A percentile compares a stretch with the other conserved stretches of the same genome.
phyloP scores from a whole-genome alignment of 1,140 invertebrate genomes.

The Dryas iulia region DNA sequence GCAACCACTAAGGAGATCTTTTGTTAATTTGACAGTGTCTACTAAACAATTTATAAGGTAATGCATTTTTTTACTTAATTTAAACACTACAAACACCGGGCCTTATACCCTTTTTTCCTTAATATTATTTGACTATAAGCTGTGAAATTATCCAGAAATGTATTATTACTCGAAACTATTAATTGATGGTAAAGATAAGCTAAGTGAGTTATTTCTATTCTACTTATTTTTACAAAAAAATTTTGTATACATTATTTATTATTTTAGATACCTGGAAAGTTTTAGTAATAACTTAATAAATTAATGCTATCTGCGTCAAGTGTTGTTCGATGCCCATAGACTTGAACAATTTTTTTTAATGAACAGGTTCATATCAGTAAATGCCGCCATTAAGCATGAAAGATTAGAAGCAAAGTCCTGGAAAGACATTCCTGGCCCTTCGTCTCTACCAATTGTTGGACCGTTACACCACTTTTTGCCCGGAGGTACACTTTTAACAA shows the following conservation, averaged over 20 bases:
- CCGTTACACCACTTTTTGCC: constrained; percentile 49
- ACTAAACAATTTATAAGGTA: constrained; percentile 13
- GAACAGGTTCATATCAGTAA: constrained; percentile 30
- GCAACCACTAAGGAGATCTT: background rate
- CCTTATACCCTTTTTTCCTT: too few species aligned
- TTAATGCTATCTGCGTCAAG: background rate
- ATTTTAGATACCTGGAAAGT: too few species aligned
- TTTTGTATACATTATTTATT: too few species aligned
- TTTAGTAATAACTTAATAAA: background rate
- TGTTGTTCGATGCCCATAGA: too few species aligned
- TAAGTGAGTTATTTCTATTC: too few species aligned
- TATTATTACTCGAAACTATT: too few species aligned
- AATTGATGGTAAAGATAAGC: too few species aligned
- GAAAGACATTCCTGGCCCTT: constrained; percentile 58
- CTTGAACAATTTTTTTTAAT: too few species aligned
- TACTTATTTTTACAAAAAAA: background rate
- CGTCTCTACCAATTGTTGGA: constrained; percentile 51
- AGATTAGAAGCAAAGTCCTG: constrained; percentile 41
- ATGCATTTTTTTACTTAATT: background rate
- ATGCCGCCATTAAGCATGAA: constrained; percentile 14
- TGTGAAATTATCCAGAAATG: too few species aligned
- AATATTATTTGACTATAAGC: too few species aligned
- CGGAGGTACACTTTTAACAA: constrained; percentile 36
- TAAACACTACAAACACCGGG: too few species aligned
- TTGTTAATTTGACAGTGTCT: background rate